These are phyloP conservation scores for Lysandra coridon DNA, from an alignment of 2,888 invertebrate genomes.

Conservation along the genomic window DNA sequence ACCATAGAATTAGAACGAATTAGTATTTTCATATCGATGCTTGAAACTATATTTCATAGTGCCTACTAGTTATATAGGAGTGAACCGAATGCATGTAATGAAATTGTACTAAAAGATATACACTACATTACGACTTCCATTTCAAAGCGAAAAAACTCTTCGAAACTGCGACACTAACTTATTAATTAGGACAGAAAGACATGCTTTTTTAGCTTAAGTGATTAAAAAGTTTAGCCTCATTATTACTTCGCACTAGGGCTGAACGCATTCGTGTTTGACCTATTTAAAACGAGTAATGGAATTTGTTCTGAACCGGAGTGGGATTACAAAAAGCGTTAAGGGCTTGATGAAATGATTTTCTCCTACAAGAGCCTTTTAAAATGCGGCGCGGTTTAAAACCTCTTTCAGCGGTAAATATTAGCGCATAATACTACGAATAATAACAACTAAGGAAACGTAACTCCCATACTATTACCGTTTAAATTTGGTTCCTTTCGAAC, in stretches of 20 bases:
- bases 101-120: neutral
- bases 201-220: constrained; percentile 25
- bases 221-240: constrained; percentile 25
- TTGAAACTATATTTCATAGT: too few species aligned
- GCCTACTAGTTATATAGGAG: too few species aligned
- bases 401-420: neutral
- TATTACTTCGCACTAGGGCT: constrained; percentile 22
- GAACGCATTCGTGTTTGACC: constrained; percentile 25
- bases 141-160: neutral
- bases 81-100: neutral
- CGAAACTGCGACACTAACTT: neutral
- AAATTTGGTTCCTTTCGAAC: too few species aligned
- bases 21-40: too few species aligned
- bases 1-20: too few species aligned
- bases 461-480: too few species aligned
- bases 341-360: constrained; percentile 23
- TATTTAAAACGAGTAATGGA: constrained; percentile 24
- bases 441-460: too few species aligned
- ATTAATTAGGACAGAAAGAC: constrained; percentile 19
- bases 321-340: constrained; percentile 26
- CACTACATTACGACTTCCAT: neutral
- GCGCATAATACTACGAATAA: neutral
- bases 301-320: constrained; percentile 18
- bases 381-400: constrained; percentile 4
- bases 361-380: constrained; percentile 18